Base-by-base conservation (phyloP, 1,140 invertebrate species). In the Lutraria rhynchaena region DNA sequence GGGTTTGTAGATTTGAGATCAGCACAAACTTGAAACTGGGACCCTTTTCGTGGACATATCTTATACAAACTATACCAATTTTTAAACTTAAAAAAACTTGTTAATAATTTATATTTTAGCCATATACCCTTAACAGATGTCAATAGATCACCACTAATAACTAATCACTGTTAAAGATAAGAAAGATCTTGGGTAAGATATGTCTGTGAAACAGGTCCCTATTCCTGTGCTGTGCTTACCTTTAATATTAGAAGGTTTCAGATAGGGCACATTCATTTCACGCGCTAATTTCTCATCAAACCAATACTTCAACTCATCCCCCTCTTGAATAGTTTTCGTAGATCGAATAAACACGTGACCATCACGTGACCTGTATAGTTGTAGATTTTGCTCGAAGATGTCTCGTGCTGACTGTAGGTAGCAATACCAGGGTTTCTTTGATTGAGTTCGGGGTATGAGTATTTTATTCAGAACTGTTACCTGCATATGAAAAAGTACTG, bases 221-320 rank as follows among this genome's bases (percentile, higher is more conserved):
- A n/a, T n/a, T n/a, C n/a, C n/a, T n/a, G n/a, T n/a, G n/a, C n/a
- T 22, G 22, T 27, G 46, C 67, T 41, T 92, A 97, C 96, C 96
- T 94, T 94, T 94, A 84, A 98, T 97, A 87, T 98, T 96, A 0
- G 93, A 89, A 0, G 96, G 96, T 7, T 94, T 95, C 5, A 98
- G 93, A 88, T 97, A 96, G 0, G 96, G 96, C n/a, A 94, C 92
- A 55, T 94, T 94, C 73, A 96, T 92, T 29, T 95, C 92, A 2
- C 95, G 94, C 0, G 97, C 92, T 46, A 96, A 91, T 70, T 95
- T 94, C 57, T 96, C 95, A 0, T 95, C 95, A 89, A 97, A 97
- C 97, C 97, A 98, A 81, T 97, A 93, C 13, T 94, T 90, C 0
- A 97, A 89, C 82, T 95, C 94, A 76, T 96, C 94, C 0, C 94